These are phyloP conservation scores for Atta colombica DNA, from an alignment of 1,140 invertebrate genomes.

Conservation along the genomic window DNA sequence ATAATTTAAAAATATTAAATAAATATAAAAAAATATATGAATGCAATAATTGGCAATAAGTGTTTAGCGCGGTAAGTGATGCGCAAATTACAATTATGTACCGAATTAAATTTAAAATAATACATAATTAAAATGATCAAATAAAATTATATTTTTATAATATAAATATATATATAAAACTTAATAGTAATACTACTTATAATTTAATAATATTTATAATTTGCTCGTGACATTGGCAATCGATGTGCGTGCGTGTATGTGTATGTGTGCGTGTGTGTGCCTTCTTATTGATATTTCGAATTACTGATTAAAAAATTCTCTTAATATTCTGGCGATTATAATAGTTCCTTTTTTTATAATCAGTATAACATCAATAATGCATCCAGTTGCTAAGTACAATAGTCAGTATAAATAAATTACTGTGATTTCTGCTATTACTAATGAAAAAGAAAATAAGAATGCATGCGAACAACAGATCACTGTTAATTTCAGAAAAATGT, in stretches of 20 bases:
- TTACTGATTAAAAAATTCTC: not conserved
- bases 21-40: not conserved
- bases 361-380: not conserved
- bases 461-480: not conserved
- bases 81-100: too few relatives aligned
- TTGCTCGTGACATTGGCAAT: conserved; percentile 32
- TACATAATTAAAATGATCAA: too few relatives aligned
- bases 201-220: not conserved
- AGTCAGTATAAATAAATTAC: not conserved
- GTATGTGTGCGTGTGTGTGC: not conserved
- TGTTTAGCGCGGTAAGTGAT: too few relatives aligned
- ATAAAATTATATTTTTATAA: not conserved
- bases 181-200: not conserved
- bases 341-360: not conserved
- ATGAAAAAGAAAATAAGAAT: conserved; percentile 21
- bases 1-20: not conserved
- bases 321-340: not conserved
- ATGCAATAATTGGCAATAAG: too few relatives aligned
- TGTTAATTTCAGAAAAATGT: conserved; percentile 31
- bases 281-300: not conserved
- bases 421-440: not conserved
- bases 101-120: too few relatives aligned
- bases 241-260: not conserved
- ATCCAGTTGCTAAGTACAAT: not conserved
- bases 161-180: not conserved